Base-by-base conservation (phyloP, 2,797 vertebrate species). In the Anguilla megastoma region DNA sequence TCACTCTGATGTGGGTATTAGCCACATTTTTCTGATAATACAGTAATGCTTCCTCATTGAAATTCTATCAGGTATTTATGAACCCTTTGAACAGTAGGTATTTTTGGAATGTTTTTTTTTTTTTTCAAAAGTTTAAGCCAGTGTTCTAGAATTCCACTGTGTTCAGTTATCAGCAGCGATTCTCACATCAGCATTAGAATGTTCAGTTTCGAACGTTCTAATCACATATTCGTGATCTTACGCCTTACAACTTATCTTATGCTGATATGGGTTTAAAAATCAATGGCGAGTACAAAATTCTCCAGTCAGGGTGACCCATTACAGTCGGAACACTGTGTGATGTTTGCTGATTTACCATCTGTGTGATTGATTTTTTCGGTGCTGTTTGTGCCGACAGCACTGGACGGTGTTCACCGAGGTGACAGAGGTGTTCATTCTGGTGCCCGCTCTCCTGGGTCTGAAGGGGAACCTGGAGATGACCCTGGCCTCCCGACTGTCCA, bases 401-500 rank as follows among this genome's bases (percentile, higher is more conserved):
- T 99, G 98, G 99, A 97, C 96, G 0, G 98, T 99, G 92, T 99
- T 99, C 91, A 98, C 96, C 1, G 95, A 98, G 50, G 97, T 99
- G 93, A 98, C 97, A 0, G 98, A 99, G 94, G 97, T 99, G 36
- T 99, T 99, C 90, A 99, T 99, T 94, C 93, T 99, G 80, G 99
- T 99, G 21, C 99, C 99, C 50, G 99, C 98, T 0, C 94, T 99
- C 36, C 96, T 99, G 91, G 99, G 99, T 0, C 96, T 99, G 76
- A 99, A 99, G 94, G 99, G 99, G 63, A 99, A 99, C 96, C 95
- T 99, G 90, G 99, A 99, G 94, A 99, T 99, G 99, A 99, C 99
- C 0, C 94, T 99, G 93, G 98, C 99, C 0, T 99, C 99, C 6
- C 97, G 98, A 88, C 97, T 99, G n/a, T 99, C 99, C 36, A 99